phyloP scores from a whole-genome alignment of 35 echinoderm and acorn worm genomes.

The Ptychodera flava region DNA sequence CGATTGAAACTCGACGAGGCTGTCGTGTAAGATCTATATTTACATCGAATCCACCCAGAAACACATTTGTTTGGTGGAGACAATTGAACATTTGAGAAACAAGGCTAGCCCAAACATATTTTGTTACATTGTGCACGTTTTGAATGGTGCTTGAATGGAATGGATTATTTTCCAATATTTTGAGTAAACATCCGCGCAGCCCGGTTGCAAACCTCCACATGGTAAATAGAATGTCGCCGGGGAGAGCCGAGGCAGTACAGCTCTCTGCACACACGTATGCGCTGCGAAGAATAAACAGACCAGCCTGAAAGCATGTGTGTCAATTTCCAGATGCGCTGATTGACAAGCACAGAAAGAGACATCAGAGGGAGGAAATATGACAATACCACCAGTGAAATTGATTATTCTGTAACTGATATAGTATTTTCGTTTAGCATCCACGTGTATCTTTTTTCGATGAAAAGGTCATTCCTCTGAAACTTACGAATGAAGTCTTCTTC shows the following conservation, averaged over 20 bases:
- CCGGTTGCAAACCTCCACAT: neutral
- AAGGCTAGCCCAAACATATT: neutral
- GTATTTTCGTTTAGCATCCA: no score
- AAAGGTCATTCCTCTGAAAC: no score
- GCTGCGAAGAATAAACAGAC: neutral
- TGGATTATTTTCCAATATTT: neutral
- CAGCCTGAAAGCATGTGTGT: neutral
- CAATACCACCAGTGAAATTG: no score
- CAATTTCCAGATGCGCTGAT: neutral
- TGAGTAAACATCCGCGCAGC: neutral
- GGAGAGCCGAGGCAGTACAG: neutral
- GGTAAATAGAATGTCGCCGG: neutral
- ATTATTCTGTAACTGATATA: no score
- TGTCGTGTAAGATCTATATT: neutral
- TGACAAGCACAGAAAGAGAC: no score
- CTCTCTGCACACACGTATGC: neutral
- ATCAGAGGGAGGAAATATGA: no score
- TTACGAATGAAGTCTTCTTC: no score
- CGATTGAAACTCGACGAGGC: neutral
- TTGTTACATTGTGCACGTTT: neutral
- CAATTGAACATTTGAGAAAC: neutral
- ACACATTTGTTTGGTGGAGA: neutral
- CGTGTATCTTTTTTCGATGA: no score
- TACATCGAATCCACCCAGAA: no score
- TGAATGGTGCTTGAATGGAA: neutral